Base-by-base conservation (phyloP, 2,113 vertebrate genomes). In the Rattus rattus region DNA sequence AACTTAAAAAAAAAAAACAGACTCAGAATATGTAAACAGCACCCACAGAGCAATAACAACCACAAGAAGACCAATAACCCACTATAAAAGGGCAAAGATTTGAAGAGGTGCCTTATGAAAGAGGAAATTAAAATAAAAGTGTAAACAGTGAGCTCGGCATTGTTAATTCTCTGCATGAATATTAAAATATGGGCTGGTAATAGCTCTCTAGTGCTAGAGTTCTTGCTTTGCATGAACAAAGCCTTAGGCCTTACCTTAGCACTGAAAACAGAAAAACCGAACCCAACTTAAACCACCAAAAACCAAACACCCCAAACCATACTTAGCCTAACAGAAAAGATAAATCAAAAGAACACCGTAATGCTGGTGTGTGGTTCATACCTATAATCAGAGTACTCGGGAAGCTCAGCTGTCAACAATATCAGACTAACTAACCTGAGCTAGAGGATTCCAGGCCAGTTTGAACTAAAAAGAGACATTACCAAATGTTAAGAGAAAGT, bases 101-200 rank as follows among this genome's bases (percentile, higher is more conserved):
- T 67, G 28, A 93, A 54, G 47, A 94, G 39, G 54, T 5, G 54
- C 30, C 63, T 92, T 75, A 83, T 87, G n/a, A 81, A 79, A 91
- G 61, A 91, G 3, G 33, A 75, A 24, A 75, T 72, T 56, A 61
- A 93, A 95, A 83, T 61, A 90, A 96, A 56, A n/a, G 90, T 81
- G 54, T 90, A 24, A 90, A 96, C 85, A 91, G 9, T 30, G 17
- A 93, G 2, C 63, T 87, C 33, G 94, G 77, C 30, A 91, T 85
- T 96, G 87, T 67, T 83, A 81, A 92, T 88, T 73, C 96, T 75
- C 59, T 30, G 94, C 95, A 95, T 91, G 92, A 94, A 91, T 89
- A 89, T 47, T 80, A 79, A 14, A 91, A 39, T n/a, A n/a, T 54
- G 30, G 75, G 22, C 7, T 52, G 43, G 22, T 52, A 77, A 43